phyloP scores from a whole-genome alignment of 2,888 invertebrate genomes.

The Ceramica pisi region DNA sequence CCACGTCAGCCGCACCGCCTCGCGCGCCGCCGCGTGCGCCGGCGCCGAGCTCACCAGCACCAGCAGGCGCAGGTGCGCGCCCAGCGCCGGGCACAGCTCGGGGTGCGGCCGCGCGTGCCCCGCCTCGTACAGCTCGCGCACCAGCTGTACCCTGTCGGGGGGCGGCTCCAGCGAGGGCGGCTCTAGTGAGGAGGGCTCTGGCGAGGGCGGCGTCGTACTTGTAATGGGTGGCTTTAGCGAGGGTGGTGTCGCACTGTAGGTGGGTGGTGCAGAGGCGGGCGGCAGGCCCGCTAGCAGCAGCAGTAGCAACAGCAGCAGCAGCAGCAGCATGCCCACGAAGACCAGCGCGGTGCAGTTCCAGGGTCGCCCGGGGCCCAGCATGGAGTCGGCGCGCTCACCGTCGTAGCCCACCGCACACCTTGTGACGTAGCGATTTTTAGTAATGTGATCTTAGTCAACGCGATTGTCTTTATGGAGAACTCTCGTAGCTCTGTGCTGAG shows the following conservation, averaged over 20 bases:
- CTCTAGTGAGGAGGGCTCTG: too few relatives aligned
- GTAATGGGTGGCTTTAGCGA: too few relatives aligned
- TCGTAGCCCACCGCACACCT: constrained; percentile 63
- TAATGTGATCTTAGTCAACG: too few relatives aligned
- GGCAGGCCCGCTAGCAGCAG: constrained; percentile 84
- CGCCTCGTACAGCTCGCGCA: constrained; percentile 72
- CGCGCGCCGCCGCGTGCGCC: constrained; percentile 92
- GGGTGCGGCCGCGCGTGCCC: too few relatives aligned
- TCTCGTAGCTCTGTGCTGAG: too few relatives aligned
- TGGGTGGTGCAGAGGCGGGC: constrained; percentile 69
- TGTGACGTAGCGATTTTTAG: too few relatives aligned
- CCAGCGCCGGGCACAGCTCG: too few relatives aligned
- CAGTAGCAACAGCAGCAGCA: constrained; percentile 76
- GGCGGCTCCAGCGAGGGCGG: constrained; percentile 90
- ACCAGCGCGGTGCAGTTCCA: constrained; percentile 72
- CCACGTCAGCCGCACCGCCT: constrained; percentile 92
- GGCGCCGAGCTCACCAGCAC: constrained; percentile 95
- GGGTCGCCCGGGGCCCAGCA: constrained; percentile 79
- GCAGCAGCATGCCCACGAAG: constrained; percentile 80
- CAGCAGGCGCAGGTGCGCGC: constrained; percentile 88
- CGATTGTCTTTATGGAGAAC: too few relatives aligned
- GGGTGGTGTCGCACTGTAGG: constrained; percentile 43
- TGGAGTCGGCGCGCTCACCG: constrained; percentile 64
- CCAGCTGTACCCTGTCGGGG: constrained; percentile 91
- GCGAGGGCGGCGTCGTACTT: too few relatives aligned